Evolutionary conservation across 2,888 invertebrate genomes (phyloP), one percentile per base, ranked within the genome.

Genomic region (Rosalia funebris): DNA sequence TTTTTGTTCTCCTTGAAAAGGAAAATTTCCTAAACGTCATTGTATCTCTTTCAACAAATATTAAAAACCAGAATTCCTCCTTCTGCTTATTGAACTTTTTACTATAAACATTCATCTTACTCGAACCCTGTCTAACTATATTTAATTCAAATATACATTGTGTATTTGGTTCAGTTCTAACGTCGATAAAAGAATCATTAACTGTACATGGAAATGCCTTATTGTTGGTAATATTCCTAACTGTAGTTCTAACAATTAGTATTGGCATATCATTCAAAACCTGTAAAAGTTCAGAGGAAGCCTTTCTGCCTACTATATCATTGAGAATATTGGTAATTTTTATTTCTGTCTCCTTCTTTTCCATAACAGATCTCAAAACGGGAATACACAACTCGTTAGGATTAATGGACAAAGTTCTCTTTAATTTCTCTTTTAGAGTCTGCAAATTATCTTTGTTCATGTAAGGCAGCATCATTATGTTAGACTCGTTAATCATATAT

Each of bases 41-140:
- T 16, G 86, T 85, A 0, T 83, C 83, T 12, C 87, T 81, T 15
- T 88, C 81, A 1, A 96, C 97, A 5, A 98, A 83, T 0, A 95
- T 86, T 1, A 96, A 77, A 81, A 98, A 91, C 98, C 98, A 99
- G 56, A 96, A 94, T 79, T 98, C 98, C 76, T 93, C 94, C 83
- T 98, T 98, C 32, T 91, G 89, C 79, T 97, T 96, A 1, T 95
- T 90, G 84, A 95, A 98, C 63, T 89, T 88, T 0, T 94, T 92
- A 61, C 94, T 90, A n/a, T 91, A 92, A 71, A 86, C 86, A 73
- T 83, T 86, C 69, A 77, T 74, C 67, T 77, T 77, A 31, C 68
- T 70, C 1, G 74, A 71, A 15, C 78, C 77, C 11, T 73, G 72
- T 50, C 80, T 72, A 19, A 61, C 61, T 11, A 77, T 69, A 39